Conservation (phyloP, 2,113 vertebrate genomes). For the Rhea americana region DNA sequence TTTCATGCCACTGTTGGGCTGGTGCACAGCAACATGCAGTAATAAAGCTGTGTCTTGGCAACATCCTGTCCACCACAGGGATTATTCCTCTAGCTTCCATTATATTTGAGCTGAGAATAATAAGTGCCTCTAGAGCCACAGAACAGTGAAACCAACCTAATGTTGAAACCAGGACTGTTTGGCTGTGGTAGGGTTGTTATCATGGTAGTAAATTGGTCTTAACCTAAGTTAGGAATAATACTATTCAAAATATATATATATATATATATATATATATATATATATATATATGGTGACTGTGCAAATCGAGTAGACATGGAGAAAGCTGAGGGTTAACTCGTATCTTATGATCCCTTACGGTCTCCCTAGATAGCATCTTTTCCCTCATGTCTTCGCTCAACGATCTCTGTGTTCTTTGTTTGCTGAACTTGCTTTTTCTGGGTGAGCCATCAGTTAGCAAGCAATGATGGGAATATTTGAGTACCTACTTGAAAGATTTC, state of each 20-base stretch:
- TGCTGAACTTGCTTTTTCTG: not conserved
- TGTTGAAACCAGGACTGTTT: not conserved
- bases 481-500: not conserved
- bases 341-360: not conserved
- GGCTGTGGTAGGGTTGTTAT: not conserved
- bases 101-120: not conserved
- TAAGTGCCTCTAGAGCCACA: not conserved
- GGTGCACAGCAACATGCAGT: not conserved
- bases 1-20: not conserved
- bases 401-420: not conserved
- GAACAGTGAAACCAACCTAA: not conserved
- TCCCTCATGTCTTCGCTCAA: not conserved
- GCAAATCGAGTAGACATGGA: not conserved
- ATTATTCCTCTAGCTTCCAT: not conserved
- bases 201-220: not conserved
- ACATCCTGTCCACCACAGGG: not conserved
- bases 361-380: not conserved
- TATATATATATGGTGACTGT: not conserved
- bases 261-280: not conserved
- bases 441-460: not conserved
- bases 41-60: not conserved
- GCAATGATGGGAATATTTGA: not conserved
- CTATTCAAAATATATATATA: not conserved
- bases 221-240: not conserved
- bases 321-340: not conserved